Percentiles rank a stretch among this genome's conserved stretches.
Evolutionary conservation across 2,888 invertebrate species (phyloP).

Genomic region (Anthophora plumipes): DNA sequence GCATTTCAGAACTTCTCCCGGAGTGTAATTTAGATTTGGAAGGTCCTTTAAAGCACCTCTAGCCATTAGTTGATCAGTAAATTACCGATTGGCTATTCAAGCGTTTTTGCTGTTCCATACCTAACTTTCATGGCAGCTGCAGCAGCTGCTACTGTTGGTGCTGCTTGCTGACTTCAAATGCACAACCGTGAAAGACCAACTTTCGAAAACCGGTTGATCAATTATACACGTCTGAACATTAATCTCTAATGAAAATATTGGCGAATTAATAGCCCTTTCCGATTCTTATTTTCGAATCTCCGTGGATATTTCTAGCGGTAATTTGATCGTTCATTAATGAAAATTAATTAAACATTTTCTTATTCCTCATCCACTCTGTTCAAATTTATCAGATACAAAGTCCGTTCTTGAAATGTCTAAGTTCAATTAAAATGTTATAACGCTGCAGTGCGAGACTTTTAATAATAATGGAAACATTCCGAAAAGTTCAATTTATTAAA

Average conservation of each 20-base stretch:
- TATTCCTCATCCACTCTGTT: no score
- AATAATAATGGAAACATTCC: no score
- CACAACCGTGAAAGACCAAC: slow-evolving; percentile 19
- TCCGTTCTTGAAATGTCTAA: no score
- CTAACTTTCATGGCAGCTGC: slow-evolving; percentile 38
- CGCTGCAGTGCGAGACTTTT: no score
- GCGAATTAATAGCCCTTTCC: background rate
- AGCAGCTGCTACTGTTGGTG: no score
- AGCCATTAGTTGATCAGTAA: slow-evolving; percentile 61
- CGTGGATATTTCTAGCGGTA: no score
- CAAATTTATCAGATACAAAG: no score
- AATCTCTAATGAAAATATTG: slow-evolving; percentile 10
- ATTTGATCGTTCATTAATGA: no score
- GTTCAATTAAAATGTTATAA: no score
- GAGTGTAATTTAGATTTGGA: slow-evolving; percentile 29
- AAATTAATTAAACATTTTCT: no score
- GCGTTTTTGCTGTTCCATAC: slow-evolving; percentile 38
- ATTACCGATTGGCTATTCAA: slow-evolving; percentile 60
- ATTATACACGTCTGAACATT: background rate
- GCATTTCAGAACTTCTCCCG: slow-evolving; percentile 25
- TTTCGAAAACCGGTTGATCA: slow-evolving; percentile 44
- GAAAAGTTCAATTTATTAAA: no score
- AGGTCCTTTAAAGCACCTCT: slow-evolving; percentile 42
- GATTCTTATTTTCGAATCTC: no score
- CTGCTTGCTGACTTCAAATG: slow-evolving; percentile 40